phyloP scores from a whole-genome alignment of 1,140 invertebrate species.

The Drosophila guanche region DNA sequence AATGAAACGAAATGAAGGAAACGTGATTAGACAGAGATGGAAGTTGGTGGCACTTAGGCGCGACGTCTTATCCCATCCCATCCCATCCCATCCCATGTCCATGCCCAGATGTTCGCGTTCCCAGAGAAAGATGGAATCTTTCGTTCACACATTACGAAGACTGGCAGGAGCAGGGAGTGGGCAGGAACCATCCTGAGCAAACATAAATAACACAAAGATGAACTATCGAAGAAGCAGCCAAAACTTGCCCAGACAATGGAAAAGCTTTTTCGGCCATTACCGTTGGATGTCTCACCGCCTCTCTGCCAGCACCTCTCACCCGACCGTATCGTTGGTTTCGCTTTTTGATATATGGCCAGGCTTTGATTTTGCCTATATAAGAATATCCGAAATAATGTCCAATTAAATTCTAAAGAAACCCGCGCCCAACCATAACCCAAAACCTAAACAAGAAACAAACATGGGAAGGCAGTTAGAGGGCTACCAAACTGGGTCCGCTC shows the following conservation, averaged over 20 bases:
- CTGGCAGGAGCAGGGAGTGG: conserved; percentile 1
- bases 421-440: conserved; percentile 1
- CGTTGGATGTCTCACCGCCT: conserved; percentile 20
- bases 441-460: conserved; percentile 24
- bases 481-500: conserved; percentile 46
- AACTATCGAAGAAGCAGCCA: conserved; percentile 46
- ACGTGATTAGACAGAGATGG: conserved; percentile 37
- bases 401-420: conserved; percentile 67
- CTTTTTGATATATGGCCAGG: conserved; percentile 48
- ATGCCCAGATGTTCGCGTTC: conserved; percentile 42
- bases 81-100: too few relatives aligned
- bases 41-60: conserved; percentile 23
- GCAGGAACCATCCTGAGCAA: conserved; percentile 24
- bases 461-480: conserved; percentile 30
- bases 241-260: conserved; percentile 43
- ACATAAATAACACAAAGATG: conserved; percentile 45
- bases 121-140: conserved; percentile 38
- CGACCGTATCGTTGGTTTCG: conserved; percentile 12
- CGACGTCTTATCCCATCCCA: conserved; percentile 11
- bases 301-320: not conserved
- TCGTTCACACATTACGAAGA: conserved; percentile 40
- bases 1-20: conserved; percentile 25
- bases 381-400: conserved; percentile 74
- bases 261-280: conserved; percentile 47
- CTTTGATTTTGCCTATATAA: conserved; percentile 52